Evolutionary conservation across 2,888 invertebrate species (phyloP).

Genomic region (Homarus gammarus): DNA sequence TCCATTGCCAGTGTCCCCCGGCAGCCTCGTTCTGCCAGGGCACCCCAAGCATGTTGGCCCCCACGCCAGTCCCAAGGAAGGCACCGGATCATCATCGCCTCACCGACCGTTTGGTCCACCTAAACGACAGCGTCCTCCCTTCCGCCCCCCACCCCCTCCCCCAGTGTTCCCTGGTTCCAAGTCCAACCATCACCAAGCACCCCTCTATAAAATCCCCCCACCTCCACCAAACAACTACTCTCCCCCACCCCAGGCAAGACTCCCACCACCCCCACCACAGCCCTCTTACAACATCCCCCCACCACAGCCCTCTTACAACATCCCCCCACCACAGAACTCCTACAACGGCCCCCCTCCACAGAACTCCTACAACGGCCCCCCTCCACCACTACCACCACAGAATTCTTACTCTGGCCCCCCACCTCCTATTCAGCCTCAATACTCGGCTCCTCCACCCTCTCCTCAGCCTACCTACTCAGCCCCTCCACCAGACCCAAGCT

Average conservation of each 20-base stretch:
- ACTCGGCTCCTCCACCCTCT: not conserved
- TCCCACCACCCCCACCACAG: slow-evolving; percentile 22
- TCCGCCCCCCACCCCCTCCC: slow-evolving; percentile 14
- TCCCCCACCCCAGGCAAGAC: slow-evolving; percentile 16
- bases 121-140: not conserved
- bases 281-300: not conserved
- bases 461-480: slow-evolving; percentile 39
- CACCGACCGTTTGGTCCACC: not conserved
- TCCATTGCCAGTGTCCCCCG: slow-evolving; percentile 66
- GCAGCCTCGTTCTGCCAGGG: slow-evolving; percentile 64
- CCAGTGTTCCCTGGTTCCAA: slow-evolving; percentile 6
- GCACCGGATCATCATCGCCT: not conserved
- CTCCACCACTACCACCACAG: slow-evolving; percentile 18
- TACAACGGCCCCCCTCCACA: no score
- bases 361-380: no score
- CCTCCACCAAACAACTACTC: slow-evolving; percentile 18
- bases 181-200: slow-evolving; percentile 20
- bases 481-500: slow-evolving; percentile 39
- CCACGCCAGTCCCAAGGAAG: slow-evolving; percentile 38
- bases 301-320: not conserved
- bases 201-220: slow-evolving; percentile 18
- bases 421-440: not conserved
- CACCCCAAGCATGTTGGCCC: slow-evolving; percentile 8
- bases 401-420: not conserved
- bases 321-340: no score